A percentile compares a stretch with the other conserved stretches of the same genome.
Evolutionary conservation across 2,797 vertebrate species (phyloP).

Genomic region (Sus cebifrons): DNA sequence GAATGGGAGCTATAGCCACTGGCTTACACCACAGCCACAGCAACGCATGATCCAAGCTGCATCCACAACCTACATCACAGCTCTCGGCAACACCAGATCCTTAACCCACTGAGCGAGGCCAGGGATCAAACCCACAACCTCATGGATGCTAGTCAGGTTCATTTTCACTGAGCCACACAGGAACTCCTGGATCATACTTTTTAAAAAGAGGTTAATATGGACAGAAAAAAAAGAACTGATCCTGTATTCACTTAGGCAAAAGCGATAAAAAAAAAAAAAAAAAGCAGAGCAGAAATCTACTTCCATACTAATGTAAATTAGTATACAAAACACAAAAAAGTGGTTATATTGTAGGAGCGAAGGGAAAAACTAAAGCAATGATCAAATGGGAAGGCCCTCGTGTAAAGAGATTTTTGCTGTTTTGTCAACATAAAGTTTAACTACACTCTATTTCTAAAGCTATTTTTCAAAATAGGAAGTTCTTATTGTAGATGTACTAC

Average conservation of each 20-base stretch:
- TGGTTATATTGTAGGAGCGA: no score
- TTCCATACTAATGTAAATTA: no score
- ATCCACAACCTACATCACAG: no score
- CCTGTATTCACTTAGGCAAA: not conserved
- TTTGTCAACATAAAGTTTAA: not conserved
- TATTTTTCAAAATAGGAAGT: not conserved
- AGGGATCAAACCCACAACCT: no score
- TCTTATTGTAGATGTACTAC: not conserved
- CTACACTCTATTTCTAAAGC: not conserved
- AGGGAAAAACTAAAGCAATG: not conserved
- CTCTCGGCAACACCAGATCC: no score
- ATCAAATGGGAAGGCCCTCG: not conserved
- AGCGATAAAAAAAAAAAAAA: not conserved
- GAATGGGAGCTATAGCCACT: no score
- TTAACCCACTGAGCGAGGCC: no score
- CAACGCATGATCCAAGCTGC: no score
- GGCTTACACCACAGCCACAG: no score
- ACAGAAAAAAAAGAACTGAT: not conserved
- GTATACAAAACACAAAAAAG: not conserved
- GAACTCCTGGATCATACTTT: not conserved
- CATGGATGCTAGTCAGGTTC: no score
- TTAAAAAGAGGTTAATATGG: not conserved
- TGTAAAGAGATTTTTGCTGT: not conserved
- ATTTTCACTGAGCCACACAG: no score
- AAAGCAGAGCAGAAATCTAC: not conserved